Conservation (phyloP, 2,888 invertebrate species). For the Eledona agricola region DNA sequence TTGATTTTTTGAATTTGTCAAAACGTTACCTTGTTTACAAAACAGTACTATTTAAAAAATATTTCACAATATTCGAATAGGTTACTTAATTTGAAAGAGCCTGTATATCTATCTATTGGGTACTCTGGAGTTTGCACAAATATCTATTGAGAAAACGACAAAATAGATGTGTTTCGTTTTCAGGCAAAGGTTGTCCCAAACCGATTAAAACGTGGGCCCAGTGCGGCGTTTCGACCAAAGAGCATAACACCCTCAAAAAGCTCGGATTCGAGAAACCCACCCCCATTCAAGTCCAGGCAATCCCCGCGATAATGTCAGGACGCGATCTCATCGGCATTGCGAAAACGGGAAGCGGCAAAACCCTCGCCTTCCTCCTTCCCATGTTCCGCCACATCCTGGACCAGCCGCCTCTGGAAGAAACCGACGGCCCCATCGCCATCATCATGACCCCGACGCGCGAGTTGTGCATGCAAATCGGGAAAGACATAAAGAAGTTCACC, state of each 20-base stretch:
- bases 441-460: constrained; percentile 99
- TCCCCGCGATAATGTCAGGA: constrained; percentile 96
- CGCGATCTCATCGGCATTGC: constrained; percentile 98
- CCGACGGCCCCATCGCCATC: constrained; percentile 95
- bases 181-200: constrained; percentile 89
- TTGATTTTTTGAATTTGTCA: no score
- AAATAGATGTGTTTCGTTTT: constrained; percentile 39
- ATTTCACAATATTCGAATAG: no score
- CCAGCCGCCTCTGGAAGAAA: constrained; percentile 92
- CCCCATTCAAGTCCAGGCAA: constrained; percentile 98
- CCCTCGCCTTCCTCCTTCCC: constrained; percentile 95
- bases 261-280: constrained; percentile 95
- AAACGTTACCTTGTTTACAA: no score
- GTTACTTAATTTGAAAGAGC: no score
- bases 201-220: constrained; percentile 98
- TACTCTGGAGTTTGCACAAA: no score
- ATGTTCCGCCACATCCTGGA: constrained; percentile 97
- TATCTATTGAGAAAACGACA: no score
- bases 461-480: constrained; percentile 98
- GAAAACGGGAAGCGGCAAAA: constrained; percentile 99
- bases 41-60: no score
- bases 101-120: no score
- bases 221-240: constrained; percentile 95
- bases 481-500: constrained; percentile 93
- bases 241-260: constrained; percentile 90